Evolutionary conservation across 2,888 invertebrate species (phyloP), one percentile per base, ranked within the genome.

Genomic region (Stegana nigrithorax): DNA sequence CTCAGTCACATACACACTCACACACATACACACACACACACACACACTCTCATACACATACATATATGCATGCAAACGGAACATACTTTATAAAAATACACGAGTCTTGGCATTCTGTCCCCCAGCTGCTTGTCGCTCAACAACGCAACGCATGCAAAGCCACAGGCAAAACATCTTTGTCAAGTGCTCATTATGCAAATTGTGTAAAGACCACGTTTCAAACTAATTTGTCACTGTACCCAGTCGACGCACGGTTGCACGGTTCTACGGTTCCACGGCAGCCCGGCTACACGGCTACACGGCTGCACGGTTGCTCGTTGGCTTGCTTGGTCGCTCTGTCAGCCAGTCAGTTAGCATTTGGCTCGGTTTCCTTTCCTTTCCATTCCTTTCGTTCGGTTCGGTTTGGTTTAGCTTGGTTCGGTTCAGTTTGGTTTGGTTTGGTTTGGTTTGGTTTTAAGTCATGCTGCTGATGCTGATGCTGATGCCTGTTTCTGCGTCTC

Each of bases 151-250:
- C n/a, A n/a, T n/a, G n/a, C n/a, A n/a, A n/a, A n/a, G n/a, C 50
- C 59, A 47, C 6, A 32, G 23, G 12, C 57, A 64, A 27, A 60
- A 67, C 68, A 68, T 71, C 75, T 73, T 76, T 76, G 75, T 75
- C 75, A 75, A 69, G 65, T 71, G 66, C 75, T 75, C 75, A 75
- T 77, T 75, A 75, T 75, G 75, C 75, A 75, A 76, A 75, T 77
- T 77, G 73, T 44, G 68, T 65, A 69, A 60, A 64, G 64, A 69
- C 70, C 77, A 75, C 71, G 77, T 68, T 66, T 69, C 65, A 62
- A 67, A 66, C 73, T 75, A 75, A 75, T 75, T 75, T 76, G 77
- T 75, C 73, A 77, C 73, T 75, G 75, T 75, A 77, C 75, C 70
- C 75, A 72, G 73, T 73, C 76, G 75, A 69, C 75, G 71, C 67